Percentiles rank a stretch among this genome's conserved stretches.
phyloP scores from a whole-genome alignment of 2,888 invertebrate species.

The Polylopha cassiicola region DNA sequence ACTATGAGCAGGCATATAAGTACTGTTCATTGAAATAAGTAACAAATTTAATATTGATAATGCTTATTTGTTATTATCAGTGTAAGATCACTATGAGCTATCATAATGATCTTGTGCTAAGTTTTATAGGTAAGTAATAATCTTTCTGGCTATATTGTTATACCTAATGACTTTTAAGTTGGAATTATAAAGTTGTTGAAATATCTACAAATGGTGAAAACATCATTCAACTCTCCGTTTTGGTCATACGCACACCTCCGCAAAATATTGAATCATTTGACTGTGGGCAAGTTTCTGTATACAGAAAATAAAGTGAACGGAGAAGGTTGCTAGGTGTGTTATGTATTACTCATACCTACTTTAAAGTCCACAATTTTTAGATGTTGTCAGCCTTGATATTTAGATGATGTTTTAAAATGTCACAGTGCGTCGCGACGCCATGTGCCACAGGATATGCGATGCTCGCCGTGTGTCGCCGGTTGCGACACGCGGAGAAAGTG shows the following conservation, averaged over 20 bases:
- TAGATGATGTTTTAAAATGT: slow-evolving; percentile 55
- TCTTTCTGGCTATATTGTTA: too few species aligned
- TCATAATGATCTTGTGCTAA: too few species aligned
- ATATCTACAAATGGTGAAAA: slow-evolving; percentile 28
- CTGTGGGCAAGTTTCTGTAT: too few species aligned
- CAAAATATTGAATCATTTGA: slow-evolving; percentile 52
- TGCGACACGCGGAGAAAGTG: slow-evolving; percentile 69
- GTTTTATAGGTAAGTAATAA: too few species aligned
- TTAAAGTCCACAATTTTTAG: too few species aligned
- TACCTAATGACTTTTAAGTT: slow-evolving; percentile 8
- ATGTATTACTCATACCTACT: too few species aligned
- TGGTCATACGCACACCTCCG: slow-evolving; percentile 53
- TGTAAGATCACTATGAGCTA: too few species aligned
- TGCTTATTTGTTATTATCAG: too few species aligned
- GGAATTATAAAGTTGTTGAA: slow-evolving; percentile 13
- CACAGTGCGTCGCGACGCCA: slow-evolving; percentile 36
- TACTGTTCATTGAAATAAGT: too few species aligned
- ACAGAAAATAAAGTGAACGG: slow-evolving; percentile 34
- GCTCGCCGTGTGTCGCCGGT: slow-evolving; percentile 31
- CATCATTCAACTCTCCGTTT: slow-evolving; percentile 65
- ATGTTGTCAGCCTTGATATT: slow-evolving; percentile 65
- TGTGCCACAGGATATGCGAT: slow-evolving; percentile 15
- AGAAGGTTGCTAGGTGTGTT: slow-evolving; percentile 34
- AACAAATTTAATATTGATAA: too few species aligned
- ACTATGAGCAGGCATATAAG: too few species aligned